Evolutionary conservation across 2,888 invertebrate species (phyloP).

Genomic region (Rhagonycha fulva): DNA sequence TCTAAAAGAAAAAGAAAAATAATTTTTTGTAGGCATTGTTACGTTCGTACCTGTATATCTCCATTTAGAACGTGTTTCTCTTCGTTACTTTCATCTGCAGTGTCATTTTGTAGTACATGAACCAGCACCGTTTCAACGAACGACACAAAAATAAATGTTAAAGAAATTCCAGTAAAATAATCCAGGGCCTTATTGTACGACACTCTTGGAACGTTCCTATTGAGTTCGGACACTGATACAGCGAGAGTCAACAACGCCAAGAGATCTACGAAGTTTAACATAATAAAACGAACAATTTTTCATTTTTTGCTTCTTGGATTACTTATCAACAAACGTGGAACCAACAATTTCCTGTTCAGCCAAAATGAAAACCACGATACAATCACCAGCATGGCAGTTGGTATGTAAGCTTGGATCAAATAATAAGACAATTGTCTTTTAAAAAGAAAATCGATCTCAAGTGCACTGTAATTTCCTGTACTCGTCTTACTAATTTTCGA

Average conservation of each 20-base stretch:
- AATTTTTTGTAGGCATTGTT: neutral
- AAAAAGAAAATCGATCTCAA: slow-evolving; percentile 5
- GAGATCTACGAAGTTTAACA: neutral
- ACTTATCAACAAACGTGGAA: slow-evolving; percentile 11
- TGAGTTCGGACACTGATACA: neutral
- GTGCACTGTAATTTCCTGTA: slow-evolving; percentile 8
- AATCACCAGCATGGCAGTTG: slow-evolving; percentile 8
- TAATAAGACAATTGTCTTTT: slow-evolving; percentile 2
- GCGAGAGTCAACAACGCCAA: neutral
- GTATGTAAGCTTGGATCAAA: slow-evolving; percentile 4
- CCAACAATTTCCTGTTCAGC: slow-evolving; percentile 6
- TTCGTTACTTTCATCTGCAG: neutral
- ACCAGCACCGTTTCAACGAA: slow-evolving; percentile 1
- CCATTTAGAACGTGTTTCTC: neutral
- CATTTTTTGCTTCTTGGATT: neutral
- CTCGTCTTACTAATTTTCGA: neutral
- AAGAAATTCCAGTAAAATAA: slow-evolving; percentile 10
- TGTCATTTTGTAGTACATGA: neutral
- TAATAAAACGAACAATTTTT: neutral
- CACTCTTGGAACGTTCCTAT: neutral
- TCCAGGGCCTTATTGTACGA: slow-evolving; percentile 2
- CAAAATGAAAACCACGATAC: slow-evolving; percentile 22
- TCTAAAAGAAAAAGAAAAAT: neutral
- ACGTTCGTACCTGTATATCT: neutral
- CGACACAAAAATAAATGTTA: slow-evolving; percentile 5